Conservation (phyloP, 2,888 invertebrate genomes). For the Ernsta delagoae region DNA sequence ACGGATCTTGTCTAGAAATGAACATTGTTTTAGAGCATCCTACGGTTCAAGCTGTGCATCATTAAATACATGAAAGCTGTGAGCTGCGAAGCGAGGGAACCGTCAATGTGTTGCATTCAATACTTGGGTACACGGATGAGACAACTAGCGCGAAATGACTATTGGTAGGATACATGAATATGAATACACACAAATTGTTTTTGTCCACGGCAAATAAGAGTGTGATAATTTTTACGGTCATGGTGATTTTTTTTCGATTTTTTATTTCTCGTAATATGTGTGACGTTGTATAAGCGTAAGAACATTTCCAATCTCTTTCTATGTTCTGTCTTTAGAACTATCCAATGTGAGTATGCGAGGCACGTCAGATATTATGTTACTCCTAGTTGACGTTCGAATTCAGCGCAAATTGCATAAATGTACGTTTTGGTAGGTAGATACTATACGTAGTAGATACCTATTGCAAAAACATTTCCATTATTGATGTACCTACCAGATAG, state of each 20-base stretch:
- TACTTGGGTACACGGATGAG: background rate
- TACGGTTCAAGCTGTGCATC: conserved; percentile 26
- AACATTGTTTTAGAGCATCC: conserved; percentile 38
- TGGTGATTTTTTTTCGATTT: too few relatives aligned
- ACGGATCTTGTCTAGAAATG: conserved; percentile 51
- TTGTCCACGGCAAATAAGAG: background rate
- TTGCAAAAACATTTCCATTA: too few relatives aligned
- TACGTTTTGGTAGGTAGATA: background rate
- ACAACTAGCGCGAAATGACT: background rate
- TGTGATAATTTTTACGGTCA: too few relatives aligned
- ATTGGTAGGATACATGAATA: background rate
- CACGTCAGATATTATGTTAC: conserved; percentile 18
- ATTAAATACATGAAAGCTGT: conserved; percentile 24
- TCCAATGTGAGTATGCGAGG: conserved; percentile 6
- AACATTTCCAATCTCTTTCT: background rate
- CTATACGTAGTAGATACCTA: too few relatives aligned
- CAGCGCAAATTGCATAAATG: conserved; percentile 6
- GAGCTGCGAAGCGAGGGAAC: background rate
- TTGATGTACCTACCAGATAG: too few relatives aligned
- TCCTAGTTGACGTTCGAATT: conserved; percentile 18
- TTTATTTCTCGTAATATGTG: too few relatives aligned
- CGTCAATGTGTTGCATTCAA: conserved; percentile 23
- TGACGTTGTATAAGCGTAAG: too few relatives aligned
- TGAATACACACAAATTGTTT: background rate
- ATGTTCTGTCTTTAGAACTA: background rate